These are phyloP conservation scores for Pyrgus malvae DNA, from an alignment of 2,888 invertebrate genomes.

Conservation along the genomic window DNA sequence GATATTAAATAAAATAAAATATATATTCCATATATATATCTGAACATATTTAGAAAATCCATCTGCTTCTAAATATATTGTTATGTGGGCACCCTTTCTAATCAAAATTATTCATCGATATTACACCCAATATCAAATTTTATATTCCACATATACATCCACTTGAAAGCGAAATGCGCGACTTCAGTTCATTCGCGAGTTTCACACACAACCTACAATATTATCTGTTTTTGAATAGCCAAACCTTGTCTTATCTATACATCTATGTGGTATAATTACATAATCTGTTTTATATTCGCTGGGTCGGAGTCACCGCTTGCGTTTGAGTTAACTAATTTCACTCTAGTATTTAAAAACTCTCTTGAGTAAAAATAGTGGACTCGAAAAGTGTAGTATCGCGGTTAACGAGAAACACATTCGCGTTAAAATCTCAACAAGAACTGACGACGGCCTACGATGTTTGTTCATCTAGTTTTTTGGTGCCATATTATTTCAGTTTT, in stretches of 20 bases:
- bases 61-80: no score
- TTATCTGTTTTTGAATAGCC: background rate
- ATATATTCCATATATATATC: no score
- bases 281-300: no score
- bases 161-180: constrained; percentile 6
- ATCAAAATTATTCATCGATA: constrained; percentile 17
- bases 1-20: no score
- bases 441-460: background rate
- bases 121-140: constrained; percentile 17
- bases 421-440: background rate
- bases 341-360: constrained; percentile 1
- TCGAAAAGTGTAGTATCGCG: constrained; percentile 1
- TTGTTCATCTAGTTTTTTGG: background rate
- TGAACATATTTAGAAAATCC: no score
- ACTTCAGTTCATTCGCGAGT: background rate
- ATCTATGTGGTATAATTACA: background rate
- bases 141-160: constrained; percentile 10
- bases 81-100: no score
- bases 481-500: background rate
- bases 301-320: background rate
- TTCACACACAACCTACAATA: no score
- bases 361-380: background rate
- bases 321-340: background rate
- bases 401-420: constrained; percentile 20
- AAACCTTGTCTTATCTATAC: background rate